Evolutionary conservation across 2,113 vertebrate genomes (phyloP), one percentile per base, ranked within the genome.

Genomic region (Hypanus sabinus): DNA sequence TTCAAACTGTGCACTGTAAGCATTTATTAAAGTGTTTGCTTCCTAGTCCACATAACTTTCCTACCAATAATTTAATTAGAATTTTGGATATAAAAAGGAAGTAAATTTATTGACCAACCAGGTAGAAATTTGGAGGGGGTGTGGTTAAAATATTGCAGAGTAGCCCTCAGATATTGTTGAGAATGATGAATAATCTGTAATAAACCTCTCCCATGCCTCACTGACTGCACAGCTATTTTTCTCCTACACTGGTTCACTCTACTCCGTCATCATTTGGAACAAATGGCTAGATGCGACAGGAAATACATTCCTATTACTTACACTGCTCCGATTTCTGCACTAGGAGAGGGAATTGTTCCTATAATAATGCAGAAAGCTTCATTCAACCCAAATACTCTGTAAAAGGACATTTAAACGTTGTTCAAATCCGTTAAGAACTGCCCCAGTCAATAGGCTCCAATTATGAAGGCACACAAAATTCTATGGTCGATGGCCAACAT

Each of bases 231-330:
- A 62, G 83, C 22, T 60, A n/a, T 65, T 88, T 62, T 65, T 16
- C 33, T 33, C 30, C 30, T 18, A 57, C 8, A 6, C 27, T 18
- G 0, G 12, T 60, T 88, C 57, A n/a, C 57, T 88, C 55, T 57
- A 88, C 85, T 88, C 85, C 5, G 9, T 88, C 85, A 16, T 62
- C 85, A 65, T 88, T 88, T 88, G 57, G 57, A 87, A 3, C 81
- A 85, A 0, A 9, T 60, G 55, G 57, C 55, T 60, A 46, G 55
- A 65, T 5, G 0, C 11, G 55, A 27, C 85, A 88, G 30, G 30
- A 88, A 62, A 65, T 65, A n/a, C 12, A 88, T 88, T 88, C 57
- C 57, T n/a, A 62, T 88, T 88, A 88, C 30, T 62, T 33, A 88
- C 5, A 16, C 27, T 8, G 12, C 3, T 60, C 57, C 2, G 57